A percentile compares a stretch with the other conserved stretches of the same genome.
Evolutionary conservation across 2,797 vertebrate genomes (phyloP).

Genomic region (Gymnopithys bicolor): DNA sequence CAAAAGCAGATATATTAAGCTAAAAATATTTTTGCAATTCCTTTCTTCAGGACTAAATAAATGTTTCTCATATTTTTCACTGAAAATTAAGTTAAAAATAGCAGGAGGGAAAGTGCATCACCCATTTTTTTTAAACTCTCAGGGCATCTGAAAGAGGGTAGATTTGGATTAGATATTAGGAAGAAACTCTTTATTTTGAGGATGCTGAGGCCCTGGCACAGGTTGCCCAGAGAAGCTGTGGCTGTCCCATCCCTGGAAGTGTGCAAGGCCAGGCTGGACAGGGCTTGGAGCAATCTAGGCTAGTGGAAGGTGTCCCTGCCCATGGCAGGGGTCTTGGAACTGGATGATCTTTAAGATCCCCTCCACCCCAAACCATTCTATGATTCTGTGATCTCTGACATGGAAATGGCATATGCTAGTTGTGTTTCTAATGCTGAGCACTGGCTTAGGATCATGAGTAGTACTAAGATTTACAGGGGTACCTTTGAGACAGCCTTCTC

Average conservation of each 20-base stretch:
- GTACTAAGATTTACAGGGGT: neutral
- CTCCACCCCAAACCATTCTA: neutral
- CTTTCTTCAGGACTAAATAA: neutral
- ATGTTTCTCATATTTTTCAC: neutral
- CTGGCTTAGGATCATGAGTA: neutral
- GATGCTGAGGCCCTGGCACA: neutral
- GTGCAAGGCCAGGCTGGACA: neutral
- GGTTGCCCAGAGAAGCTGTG: neutral
- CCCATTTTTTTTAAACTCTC: neutral
- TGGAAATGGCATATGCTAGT: neutral
- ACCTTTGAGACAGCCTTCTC: neutral
- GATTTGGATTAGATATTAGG: neutral
- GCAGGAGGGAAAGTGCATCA: neutral
- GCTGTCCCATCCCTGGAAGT: neutral
- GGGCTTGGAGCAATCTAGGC: neutral
- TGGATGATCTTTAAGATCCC: neutral
- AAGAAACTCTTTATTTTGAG: neutral
- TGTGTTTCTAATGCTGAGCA: neutral
- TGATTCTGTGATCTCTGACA: neutral
- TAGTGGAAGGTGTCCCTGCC: neutral
- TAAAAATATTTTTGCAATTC: constrained; percentile 18
- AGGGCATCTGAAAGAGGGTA: neutral
- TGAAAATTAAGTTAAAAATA: neutral
- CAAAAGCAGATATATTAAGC: constrained; percentile 14
- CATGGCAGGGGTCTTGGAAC: neutral